Evolutionary conservation across 2,888 invertebrate species (phyloP).

Genomic region (Ichneumoninae sp.): DNA sequence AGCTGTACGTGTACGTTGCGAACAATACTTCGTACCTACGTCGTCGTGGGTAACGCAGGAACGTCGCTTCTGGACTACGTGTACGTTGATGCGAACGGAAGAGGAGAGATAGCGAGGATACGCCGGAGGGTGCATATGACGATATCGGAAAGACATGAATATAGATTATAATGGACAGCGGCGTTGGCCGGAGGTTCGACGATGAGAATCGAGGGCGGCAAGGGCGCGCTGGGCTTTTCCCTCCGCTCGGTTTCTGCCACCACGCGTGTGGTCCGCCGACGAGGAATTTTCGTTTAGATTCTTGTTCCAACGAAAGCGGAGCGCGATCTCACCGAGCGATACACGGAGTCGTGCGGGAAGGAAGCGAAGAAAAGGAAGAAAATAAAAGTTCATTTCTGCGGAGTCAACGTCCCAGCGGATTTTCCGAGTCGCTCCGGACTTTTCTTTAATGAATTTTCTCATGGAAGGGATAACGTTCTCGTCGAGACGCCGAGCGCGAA

Average conservation of each 20-base stretch:
- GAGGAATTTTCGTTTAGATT: constrained; percentile 60
- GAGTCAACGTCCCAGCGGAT: constrained; percentile 29
- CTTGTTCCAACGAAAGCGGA: constrained; percentile 40
- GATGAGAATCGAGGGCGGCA: constrained; percentile 52
- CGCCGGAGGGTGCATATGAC: constrained; percentile 16
- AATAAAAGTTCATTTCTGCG: constrained; percentile 30
- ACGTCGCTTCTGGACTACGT: constrained; percentile 21
- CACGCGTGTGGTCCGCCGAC: constrained; percentile 45
- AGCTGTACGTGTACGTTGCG: background rate
- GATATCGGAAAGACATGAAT: constrained; percentile 70
- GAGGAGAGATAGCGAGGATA: background rate
- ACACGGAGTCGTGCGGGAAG: constrained; percentile 13
- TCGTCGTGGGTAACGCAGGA: constrained; percentile 33
- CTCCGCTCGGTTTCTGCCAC: background rate
- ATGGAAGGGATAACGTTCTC: constrained; percentile 17
- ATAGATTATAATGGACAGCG: constrained; percentile 67
- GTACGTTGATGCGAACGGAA: constrained; percentile 7
- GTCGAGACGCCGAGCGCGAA: constrained; percentile 11
- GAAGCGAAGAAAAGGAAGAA: constrained; percentile 30
- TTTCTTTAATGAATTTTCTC: constrained; percentile 45
- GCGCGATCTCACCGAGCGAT: constrained; percentile 20
- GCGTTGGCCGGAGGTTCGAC: constrained; percentile 40
- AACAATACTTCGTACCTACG: constrained; percentile 11
- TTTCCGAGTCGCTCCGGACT: constrained; percentile 17
- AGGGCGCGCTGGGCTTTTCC: background rate